Evolutionary conservation across 2,797 vertebrate genomes (phyloP).

Genomic region (Tinamus major): DNA sequence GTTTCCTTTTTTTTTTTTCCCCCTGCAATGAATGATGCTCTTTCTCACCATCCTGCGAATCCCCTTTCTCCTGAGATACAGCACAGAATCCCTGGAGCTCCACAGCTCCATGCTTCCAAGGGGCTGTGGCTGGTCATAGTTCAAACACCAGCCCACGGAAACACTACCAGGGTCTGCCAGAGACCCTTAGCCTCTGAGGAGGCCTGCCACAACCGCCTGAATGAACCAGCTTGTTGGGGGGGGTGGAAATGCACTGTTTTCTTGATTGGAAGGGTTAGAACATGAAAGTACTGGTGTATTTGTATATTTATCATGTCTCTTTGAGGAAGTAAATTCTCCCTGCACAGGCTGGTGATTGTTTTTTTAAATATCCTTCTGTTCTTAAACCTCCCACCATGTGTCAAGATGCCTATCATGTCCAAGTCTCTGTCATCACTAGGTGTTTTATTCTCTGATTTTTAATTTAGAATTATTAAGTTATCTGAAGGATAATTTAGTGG

Average conservation of each 20-base stretch:
- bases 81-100: not conserved
- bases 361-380: conserved; percentile 17
- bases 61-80: not conserved
- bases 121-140: not conserved
- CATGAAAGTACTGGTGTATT: not conserved
- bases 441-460: not conserved
- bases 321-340: not conserved
- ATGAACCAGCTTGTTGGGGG: not conserved
- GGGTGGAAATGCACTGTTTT: not conserved
- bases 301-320: not conserved
- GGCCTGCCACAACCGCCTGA: no score
- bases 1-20: not conserved
- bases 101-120: not conserved
- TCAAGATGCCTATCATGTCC: not conserved
- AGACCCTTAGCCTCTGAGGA: rapidly evolving
- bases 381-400: not conserved
- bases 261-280: not conserved
- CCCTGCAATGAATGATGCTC: no score
- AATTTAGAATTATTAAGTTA: not conserved
- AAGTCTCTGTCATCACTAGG: not conserved
- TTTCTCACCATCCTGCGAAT: not conserved
- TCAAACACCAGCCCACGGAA: not conserved
- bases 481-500: not conserved
- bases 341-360: not conserved
- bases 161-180: rapidly evolving